Evolutionary conservation across 2,797 vertebrate genomes (phyloP).

Genomic region (Acestrorhynchus altus): DNA sequence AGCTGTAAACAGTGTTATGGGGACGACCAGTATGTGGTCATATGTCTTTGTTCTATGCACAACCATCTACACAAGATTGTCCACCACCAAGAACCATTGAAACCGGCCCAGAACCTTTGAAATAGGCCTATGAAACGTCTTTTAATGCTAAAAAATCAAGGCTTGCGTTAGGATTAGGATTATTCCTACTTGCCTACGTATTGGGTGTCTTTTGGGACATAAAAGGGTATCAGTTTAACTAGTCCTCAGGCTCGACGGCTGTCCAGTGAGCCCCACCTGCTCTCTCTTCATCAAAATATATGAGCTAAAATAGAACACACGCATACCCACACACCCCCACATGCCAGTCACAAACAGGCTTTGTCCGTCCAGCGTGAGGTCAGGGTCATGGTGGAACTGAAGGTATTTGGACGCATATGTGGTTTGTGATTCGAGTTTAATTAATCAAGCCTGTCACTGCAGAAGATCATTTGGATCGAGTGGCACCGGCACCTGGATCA

Average conservation of each 20-base stretch:
- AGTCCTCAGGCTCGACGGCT: slow-evolving; percentile 61
- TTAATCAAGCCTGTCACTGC: not conserved
- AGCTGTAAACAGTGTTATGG: too few species aligned
- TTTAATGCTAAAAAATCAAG: too few species aligned
- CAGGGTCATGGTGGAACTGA: slow-evolving; percentile 17
- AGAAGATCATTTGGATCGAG: not conserved
- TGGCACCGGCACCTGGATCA: not conserved
- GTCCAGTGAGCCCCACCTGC: slow-evolving; percentile 79
- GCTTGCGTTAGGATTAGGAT: too few species aligned
- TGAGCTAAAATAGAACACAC: slow-evolving; percentile 74
- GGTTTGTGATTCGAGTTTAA: not conserved
- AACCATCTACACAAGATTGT: too few species aligned
- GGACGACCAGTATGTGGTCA: too few species aligned
- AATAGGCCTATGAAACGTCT: too few species aligned
- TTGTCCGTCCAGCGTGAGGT: slow-evolving; percentile 56
- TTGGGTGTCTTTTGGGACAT: slow-evolving; percentile 6
- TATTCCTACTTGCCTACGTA: too few species aligned
- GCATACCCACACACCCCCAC: slow-evolving; percentile 26
- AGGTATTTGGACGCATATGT: slow-evolving; percentile 12
- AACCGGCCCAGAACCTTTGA: too few species aligned
- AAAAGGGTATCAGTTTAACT: slow-evolving; percentile 26
- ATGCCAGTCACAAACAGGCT: slow-evolving; percentile 39
- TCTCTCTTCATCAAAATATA: slow-evolving; percentile 68
- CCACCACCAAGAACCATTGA: too few species aligned
- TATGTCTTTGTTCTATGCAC: too few species aligned